Percentiles rank a stretch among this genome's conserved stretches.
phyloP scores from a whole-genome alignment of 2,888 invertebrate species.

The Eupithecia centaureata region DNA sequence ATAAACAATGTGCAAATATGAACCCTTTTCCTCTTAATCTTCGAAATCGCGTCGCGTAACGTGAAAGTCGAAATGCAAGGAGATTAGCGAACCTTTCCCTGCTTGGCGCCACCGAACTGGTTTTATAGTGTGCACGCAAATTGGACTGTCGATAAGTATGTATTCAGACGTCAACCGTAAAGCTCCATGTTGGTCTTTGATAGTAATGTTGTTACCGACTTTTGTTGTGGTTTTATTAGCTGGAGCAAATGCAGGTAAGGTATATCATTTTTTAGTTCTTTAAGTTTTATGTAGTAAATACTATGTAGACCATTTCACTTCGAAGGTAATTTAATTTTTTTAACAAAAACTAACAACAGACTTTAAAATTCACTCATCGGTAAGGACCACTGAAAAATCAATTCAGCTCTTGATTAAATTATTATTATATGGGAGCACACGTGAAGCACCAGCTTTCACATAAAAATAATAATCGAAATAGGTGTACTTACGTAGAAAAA shows the following conservation, averaged over 20 bases:
- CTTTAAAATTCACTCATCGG: too few species aligned
- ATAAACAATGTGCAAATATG: not conserved
- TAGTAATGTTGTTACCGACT: slow-evolving; percentile 44
- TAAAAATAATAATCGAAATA: too few species aligned
- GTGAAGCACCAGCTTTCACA: too few species aligned
- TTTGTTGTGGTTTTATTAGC: slow-evolving; percentile 40
- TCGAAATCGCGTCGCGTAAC: slow-evolving; percentile 28
- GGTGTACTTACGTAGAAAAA: too few species aligned
- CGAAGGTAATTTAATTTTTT: too few species aligned
- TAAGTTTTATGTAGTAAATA: not conserved
- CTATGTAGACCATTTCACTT: not conserved
- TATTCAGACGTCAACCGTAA: slow-evolving; percentile 64
- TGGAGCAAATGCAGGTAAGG: slow-evolving; percentile 37
- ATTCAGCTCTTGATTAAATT: too few species aligned
- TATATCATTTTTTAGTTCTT: not conserved
- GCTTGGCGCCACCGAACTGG: slow-evolving; percentile 65
- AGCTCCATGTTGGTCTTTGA: slow-evolving; percentile 52
- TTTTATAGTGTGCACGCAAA: slow-evolving; percentile 65
- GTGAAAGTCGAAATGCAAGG: slow-evolving; percentile 67
- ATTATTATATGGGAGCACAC: too few species aligned
- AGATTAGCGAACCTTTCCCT: slow-evolving; percentile 59
- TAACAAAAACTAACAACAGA: too few species aligned
- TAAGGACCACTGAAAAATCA: too few species aligned
- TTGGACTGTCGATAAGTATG: slow-evolving; percentile 62
- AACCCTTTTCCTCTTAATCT: slow-evolving; percentile 5